Base-by-base conservation (phyloP, 1,140 invertebrate species). In the Anagrus nilaparvatae region DNA sequence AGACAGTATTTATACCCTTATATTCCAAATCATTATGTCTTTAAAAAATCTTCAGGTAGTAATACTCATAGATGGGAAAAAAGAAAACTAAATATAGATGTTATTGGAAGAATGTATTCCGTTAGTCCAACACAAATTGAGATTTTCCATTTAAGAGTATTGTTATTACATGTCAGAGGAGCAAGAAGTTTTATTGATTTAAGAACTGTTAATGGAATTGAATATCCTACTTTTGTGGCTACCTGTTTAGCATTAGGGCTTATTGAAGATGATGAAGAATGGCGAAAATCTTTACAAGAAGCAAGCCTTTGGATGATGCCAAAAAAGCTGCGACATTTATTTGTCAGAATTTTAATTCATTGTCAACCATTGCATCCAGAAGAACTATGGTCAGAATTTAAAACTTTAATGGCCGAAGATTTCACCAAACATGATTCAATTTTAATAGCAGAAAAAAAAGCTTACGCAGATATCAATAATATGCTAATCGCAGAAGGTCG, bases 241-340 rank as follows among this genome's bases (percentile, higher is more conserved):
- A 25, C 40, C 6, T 46, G 44, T 23, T 33, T 40, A 23, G 30
- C 37, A 25, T 28, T 40, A 29, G 44, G 30, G 6, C 16, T 47
- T 5, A 47, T 47, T 27, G 35, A 47, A 40, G 35, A 43, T 39
- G 46, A 43, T 18, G n/a, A n/a, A n/a, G n/a, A n/a, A n/a, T n/a
- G n/a, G n/a, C n/a, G n/a, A n/a, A n/a, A n/a, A n/a, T n/a, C n/a
- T n/a, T n/a, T n/a, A n/a, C n/a, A n/a, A 4, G 44, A 46, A 36
- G 37, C 31, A 25, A 28, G 8, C 5, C 3, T 14, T 19, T 40
- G 44, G 44, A 46, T 46, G 37, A 46, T 46, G 44, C 38, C 44
- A 0, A n/a, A n/a, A 18, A 34, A 30, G 21, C 13, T 41, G 1
- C 18, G 38, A 1, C 12, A 17, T 1, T 20, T 46, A n/a, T 46